Percentiles rank a stretch among this genome's conserved stretches.
These are phyloP conservation scores for Sinocyclocheilus rhinocerous DNA, from an alignment of 2,113 vertebrate genomes.

Conservation along the genomic window DNA sequence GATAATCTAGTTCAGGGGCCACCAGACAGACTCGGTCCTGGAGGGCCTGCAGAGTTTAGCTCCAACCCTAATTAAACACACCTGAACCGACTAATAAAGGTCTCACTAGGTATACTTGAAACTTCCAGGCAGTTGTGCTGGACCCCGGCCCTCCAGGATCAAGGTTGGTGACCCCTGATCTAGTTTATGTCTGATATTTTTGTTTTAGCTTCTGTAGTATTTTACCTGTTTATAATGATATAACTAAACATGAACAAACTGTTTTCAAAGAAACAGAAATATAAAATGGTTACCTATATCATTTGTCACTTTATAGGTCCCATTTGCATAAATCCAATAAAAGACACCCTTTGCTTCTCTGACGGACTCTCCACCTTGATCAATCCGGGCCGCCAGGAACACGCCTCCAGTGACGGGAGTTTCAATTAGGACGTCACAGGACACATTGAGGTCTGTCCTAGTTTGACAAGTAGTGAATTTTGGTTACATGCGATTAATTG, in stretches of 20 bases:
- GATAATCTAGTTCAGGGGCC: background rate
- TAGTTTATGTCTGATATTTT: background rate
- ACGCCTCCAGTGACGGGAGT: slow-evolving; percentile 77
- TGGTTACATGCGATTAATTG: background rate
- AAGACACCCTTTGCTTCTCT: slow-evolving; percentile 82
- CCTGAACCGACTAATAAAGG: no score
- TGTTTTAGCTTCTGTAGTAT: background rate
- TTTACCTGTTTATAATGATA: background rate
- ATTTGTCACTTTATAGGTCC: slow-evolving; percentile 87
- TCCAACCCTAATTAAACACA: no score
- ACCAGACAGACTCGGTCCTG: no score
- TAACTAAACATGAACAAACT: background rate
- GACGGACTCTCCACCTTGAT: slow-evolving; percentile 82
- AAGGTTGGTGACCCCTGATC: no score
- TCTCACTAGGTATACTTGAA: no score
- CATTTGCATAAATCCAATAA: slow-evolving; percentile 92
- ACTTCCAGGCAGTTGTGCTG: no score
- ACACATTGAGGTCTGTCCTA: slow-evolving; percentile 84
- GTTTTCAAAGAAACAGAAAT: background rate
- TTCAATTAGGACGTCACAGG: slow-evolving; percentile 91
- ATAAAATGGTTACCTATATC: slow-evolving; percentile 79
- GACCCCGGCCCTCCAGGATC: no score
- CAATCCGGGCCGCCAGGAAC: slow-evolving; percentile 88
- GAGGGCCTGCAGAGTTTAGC: no score
- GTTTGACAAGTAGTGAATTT: slow-evolving; percentile 21